Conservation (phyloP, 2,113 vertebrate species). For the Corythornis vintsioides region DNA sequence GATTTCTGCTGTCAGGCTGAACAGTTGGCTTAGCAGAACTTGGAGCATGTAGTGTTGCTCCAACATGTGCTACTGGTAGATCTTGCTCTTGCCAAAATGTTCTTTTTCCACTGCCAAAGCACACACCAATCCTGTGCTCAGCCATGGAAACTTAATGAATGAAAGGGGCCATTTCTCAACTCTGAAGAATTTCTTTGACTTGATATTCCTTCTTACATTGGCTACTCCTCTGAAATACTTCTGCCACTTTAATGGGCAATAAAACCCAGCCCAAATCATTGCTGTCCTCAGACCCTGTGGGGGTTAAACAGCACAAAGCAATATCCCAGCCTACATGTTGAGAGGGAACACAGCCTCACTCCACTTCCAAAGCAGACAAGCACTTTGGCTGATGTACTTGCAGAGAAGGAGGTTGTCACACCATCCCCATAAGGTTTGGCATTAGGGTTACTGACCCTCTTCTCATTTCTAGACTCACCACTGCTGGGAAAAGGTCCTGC, state of each 20-base stretch:
- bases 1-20: slow-evolving; percentile 20
- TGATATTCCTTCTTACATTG: slow-evolving; percentile 10
- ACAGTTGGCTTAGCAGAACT: slow-evolving; percentile 21
- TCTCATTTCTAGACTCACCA: neutral
- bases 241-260: neutral
- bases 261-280: neutral
- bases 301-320: neutral
- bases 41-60: neutral
- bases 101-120: slow-evolving; percentile 45
- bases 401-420: neutral
- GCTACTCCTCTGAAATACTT: neutral
- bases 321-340: neutral
- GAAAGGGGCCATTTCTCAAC: neutral
- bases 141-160: slow-evolving; percentile 9
- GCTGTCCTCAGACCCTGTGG: neutral
- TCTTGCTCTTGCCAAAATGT: neutral
- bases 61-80: slow-evolving; percentile 11
- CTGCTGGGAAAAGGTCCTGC: neutral
- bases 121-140: neutral
- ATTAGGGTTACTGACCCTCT: neutral
- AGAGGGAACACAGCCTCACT: neutral
- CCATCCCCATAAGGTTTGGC: neutral
- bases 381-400: neutral
- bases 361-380: neutral
- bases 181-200: slow-evolving; percentile 9